Base-by-base conservation (phyloP, 1,140 invertebrate genomes). In the Ruditapes philippinarum region DNA sequence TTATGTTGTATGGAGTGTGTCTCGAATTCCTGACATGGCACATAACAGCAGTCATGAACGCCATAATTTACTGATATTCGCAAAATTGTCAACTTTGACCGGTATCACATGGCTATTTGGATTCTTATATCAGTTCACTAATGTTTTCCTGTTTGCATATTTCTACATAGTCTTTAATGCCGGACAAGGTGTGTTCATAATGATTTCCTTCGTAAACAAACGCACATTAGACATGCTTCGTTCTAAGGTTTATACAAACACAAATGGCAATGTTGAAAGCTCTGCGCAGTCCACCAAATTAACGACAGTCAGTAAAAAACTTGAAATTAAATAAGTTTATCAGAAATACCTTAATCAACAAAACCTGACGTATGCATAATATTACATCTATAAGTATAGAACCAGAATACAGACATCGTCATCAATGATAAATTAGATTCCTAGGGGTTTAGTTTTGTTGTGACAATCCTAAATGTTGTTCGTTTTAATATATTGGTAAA, bases 91-190 rank as follows among this genome's bases (percentile, higher is more conserved):
- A 7, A 60, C 83, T 5, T 11, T 86, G 3, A 78, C 83, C 1
- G 83, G 83, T 17, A 36, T 76, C 22, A 54, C 70, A 12, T 86
- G 83, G 83, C 28, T 86, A 31, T 86, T 86, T 65, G 83, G 70
- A 4, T 86, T 86, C 31, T 33, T 86, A 9, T 78, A 86, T 49
- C 70, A 60, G 42, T 78, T 40, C 14, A 57, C n/a, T 11, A 73
- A 45, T 1, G 22, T 65, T 28, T 1, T 17, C 12, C n/a, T 78
- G 5, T 65, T 86, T 25, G 70, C 70, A 17, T 86, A 86, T 78
- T 28, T 42, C 11, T 78, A 42, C 31, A 78, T 62, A n/a, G 28
- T 86, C 4, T 49, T 74, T 22, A 86, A 42, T 62, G 83, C 70
- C 7, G 51, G 49, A 22, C 73, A 76, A 78, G 83, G 83, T 42